Percentiles rank a stretch among this genome's conserved stretches.
Conservation (phyloP, 2,113 vertebrate species). For the Noctilio leporinus region DNA sequence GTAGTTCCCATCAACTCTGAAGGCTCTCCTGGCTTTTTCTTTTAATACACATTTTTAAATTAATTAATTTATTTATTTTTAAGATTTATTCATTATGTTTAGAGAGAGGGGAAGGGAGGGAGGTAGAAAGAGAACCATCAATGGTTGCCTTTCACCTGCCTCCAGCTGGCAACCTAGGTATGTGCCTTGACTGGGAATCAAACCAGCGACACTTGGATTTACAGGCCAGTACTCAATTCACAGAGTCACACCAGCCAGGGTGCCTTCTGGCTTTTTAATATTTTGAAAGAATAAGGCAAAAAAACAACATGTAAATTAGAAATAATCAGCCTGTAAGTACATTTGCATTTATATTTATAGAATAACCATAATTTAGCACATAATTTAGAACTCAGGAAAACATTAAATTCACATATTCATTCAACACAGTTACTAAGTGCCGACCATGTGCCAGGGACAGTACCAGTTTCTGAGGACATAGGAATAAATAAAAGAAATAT, state of each 20-base stretch:
- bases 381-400: background rate
- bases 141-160: too few relatives aligned
- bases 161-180: too few relatives aligned
- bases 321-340: background rate
- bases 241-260: background rate
- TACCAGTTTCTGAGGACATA: background rate
- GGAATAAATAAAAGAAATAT: constrained; percentile 11
- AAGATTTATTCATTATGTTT: too few relatives aligned
- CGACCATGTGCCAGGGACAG: background rate
- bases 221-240: too few relatives aligned
- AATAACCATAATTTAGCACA: constrained; percentile 18
- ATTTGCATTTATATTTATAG: constrained; percentile 15
- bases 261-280: background rate
- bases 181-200: too few relatives aligned
- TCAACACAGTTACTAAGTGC: background rate
- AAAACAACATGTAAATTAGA: background rate
- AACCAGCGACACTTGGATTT: too few relatives aligned
- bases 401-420: background rate
- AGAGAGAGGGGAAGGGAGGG: too few relatives aligned
- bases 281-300: constrained; percentile 25
- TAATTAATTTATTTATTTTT: too few relatives aligned
- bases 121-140: too few relatives aligned
- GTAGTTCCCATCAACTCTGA: background rate
- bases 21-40: background rate
- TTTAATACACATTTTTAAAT: too few relatives aligned